These are phyloP conservation scores for Cantharis rufa DNA, from an alignment of 2,888 invertebrate species.

Conservation along the genomic window DNA sequence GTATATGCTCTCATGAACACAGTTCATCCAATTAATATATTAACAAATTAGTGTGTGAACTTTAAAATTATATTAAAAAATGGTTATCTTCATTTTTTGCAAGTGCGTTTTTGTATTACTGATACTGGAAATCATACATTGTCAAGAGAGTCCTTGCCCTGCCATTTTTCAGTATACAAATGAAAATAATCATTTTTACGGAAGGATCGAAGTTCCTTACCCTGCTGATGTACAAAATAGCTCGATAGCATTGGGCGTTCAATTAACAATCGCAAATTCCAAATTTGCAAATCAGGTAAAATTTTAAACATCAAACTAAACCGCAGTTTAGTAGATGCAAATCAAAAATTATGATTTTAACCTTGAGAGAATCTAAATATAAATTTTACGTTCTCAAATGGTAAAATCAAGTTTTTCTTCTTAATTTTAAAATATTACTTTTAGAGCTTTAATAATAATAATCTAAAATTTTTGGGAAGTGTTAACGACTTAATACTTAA, in stretches of 20 bases:
- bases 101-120: neutral
- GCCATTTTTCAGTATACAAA: neutral
- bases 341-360: no score
- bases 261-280: constrained; percentile 36
- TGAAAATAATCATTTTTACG: neutral
- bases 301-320: no score
- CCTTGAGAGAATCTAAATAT: no score
- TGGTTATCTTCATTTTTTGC: neutral
- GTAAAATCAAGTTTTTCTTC: no score
- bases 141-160: neutral
- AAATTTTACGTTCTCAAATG: no score
- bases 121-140: neutral
- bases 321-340: no score
- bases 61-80: neutral
- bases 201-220: constrained; percentile 50
- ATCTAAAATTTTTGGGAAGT: constrained; percentile 54
- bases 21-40: no score
- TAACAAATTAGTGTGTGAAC: no score
- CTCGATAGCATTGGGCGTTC: constrained; percentile 44
- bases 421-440: constrained; percentile 37
- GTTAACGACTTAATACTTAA: constrained; percentile 46
- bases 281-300: neutral
- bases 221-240: constrained; percentile 34
- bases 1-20: no score
- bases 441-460: constrained; percentile 61